These are phyloP conservation scores for Oceanodroma leucorhoa DNA, from an alignment of 2,797 vertebrate genomes.

Conservation along the genomic window DNA sequence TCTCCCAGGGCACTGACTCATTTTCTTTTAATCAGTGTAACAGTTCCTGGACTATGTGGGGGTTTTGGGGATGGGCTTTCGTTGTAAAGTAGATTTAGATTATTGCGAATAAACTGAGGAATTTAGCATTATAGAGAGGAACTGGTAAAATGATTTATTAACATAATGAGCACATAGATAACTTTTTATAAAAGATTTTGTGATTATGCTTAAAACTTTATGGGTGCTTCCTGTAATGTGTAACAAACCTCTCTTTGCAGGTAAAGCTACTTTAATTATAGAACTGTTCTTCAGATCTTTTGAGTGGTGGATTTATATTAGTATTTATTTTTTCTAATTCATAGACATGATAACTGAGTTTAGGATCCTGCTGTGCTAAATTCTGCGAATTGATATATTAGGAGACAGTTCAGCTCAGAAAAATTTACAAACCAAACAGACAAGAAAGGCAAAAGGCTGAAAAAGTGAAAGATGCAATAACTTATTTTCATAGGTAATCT, in stretches of 20 bases:
- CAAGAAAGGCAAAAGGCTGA: not conserved
- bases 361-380: not conserved
- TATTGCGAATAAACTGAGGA: not conserved
- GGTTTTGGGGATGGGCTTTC: not conserved
- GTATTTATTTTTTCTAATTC: not conserved
- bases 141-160: not conserved
- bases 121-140: not conserved
- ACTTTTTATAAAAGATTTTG: not conserved
- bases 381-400: not conserved
- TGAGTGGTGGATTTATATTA: not conserved
- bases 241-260: not conserved
- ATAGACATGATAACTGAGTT: not conserved
- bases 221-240: not conserved
- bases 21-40: not conserved
- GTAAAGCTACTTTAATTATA: not conserved
- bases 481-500: not conserved
- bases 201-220: not conserved
- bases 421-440: not conserved
- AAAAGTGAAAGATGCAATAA: not conserved
- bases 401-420: not conserved
- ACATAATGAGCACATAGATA: not conserved
- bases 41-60: not conserved
- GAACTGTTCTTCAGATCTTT: not conserved
- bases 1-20: not conserved
- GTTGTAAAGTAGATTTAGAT: not conserved